Percentiles rank a stretch among this genome's conserved stretches.
These are phyloP conservation scores for Lagodon rhomboides DNA, from an alignment of 2,797 vertebrate species.

Conservation along the genomic window DNA sequence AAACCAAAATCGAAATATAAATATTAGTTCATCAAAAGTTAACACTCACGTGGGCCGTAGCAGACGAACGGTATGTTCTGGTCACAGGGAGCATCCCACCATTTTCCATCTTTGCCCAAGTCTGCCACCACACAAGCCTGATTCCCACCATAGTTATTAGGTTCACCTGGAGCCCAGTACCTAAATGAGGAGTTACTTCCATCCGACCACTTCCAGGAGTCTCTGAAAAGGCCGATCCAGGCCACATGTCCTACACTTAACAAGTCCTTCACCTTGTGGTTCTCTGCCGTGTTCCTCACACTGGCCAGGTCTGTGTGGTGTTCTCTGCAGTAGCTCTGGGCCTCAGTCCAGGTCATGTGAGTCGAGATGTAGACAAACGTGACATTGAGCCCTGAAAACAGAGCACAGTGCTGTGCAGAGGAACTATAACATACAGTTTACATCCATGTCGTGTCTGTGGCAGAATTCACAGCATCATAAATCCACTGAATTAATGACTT, in stretches of 20 bases:
- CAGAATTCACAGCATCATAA: no score
- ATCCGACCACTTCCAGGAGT: neutral
- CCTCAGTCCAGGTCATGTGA: no score
- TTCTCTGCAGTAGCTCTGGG: no score
- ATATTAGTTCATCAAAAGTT: neutral
- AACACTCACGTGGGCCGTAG: constrained; percentile 21
- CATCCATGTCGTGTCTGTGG: no score
- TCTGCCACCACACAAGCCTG: neutral
- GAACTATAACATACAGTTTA: no score
- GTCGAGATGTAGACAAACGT: no score
- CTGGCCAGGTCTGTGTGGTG: no score
- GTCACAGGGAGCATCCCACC: constrained; percentile 23
- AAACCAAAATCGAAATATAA: neutral
- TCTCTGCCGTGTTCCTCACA: no score
- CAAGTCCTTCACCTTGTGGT: no score
- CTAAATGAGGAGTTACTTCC: neutral
- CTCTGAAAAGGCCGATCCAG: neutral
- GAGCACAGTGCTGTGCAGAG: no score
- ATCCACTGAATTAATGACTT: no score
- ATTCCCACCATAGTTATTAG: neutral
- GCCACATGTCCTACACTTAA: accelerated
- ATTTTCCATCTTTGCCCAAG: neutral
- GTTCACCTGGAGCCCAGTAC: accelerated
- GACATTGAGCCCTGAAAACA: no score
- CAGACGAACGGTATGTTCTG: constrained; percentile 17